Evolutionary conservation across 2,888 invertebrate genomes (phyloP).

Genomic region (Apodemia hepburni): DNA sequence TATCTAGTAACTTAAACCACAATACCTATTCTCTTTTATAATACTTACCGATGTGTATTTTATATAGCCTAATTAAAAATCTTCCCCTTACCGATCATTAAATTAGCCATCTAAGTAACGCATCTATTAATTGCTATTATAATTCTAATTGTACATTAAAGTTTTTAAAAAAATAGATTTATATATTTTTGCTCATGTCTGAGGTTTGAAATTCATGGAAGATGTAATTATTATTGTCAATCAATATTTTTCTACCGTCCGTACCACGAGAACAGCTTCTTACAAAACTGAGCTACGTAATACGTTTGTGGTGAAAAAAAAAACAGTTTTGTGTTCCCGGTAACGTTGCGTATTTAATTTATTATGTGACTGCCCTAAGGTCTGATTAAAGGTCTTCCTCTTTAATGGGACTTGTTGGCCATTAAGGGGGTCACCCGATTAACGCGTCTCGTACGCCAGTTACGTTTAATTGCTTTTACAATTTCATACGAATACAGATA

Average conservation of each 20-base stretch:
- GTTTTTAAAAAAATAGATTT: too few relatives aligned
- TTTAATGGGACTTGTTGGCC: conserved; percentile 60
- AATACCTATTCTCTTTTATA: too few relatives aligned
- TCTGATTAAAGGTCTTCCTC: conserved; percentile 31
- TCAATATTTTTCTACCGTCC: too few relatives aligned
- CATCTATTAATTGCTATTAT: conserved; percentile 24
- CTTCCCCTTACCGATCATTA: conserved; percentile 48
- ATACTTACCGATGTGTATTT: too few relatives aligned
- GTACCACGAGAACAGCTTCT: too few relatives aligned
- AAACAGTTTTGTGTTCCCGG: too few relatives aligned
- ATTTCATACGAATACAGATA: not conserved
- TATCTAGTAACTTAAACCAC: too few relatives aligned
- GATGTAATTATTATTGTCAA: too few relatives aligned
- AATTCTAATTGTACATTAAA: not conserved
- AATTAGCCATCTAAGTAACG: conserved; percentile 51
- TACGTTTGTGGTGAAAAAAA: too few relatives aligned
- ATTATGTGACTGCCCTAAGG: not conserved
- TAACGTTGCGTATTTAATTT: not conserved
- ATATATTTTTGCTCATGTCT: too few relatives aligned
- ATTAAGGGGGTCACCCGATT: conserved; percentile 52
- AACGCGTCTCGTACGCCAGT: conserved; percentile 35
- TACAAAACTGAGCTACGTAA: too few relatives aligned
- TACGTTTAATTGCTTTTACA: conserved; percentile 14
- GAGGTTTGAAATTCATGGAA: too few relatives aligned
- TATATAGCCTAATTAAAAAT: not conserved